Evolutionary conservation across 2,113 vertebrate species (phyloP).

Genomic region (Macquaria australasica): DNA sequence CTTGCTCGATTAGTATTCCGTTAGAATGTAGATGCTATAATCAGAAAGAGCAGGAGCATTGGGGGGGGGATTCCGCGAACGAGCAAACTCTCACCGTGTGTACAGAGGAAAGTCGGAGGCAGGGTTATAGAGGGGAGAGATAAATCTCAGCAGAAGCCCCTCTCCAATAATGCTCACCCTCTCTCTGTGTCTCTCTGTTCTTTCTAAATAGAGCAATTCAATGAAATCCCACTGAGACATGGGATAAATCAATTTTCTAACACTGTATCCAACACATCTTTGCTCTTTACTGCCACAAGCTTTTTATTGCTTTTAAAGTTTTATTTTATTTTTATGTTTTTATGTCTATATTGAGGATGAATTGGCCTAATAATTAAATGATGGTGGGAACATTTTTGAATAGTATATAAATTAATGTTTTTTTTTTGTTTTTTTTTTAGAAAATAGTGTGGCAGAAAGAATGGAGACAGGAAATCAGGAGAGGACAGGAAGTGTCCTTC

Average conservation of each 20-base stretch:
- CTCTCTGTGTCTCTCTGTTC: slow-evolving; percentile 38
- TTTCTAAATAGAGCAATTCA: slow-evolving; percentile 67
- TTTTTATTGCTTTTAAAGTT: slow-evolving; percentile 54
- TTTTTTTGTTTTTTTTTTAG: neutral
- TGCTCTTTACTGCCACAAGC: slow-evolving; percentile 34
- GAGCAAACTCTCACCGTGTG: slow-evolving; percentile 10
- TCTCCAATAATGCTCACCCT: slow-evolving; percentile 41
- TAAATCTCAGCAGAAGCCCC: slow-evolving; percentile 44
- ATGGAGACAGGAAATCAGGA: slow-evolving; percentile 14
- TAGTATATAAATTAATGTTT: neutral
- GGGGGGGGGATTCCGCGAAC: slow-evolving; percentile 15
- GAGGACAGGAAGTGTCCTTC: slow-evolving; percentile 20
- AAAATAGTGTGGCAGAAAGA: neutral
- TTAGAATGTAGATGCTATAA: slow-evolving; percentile 54
- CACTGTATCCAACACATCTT: slow-evolving; percentile 40
- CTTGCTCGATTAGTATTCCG: slow-evolving; percentile 77
- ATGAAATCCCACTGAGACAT: slow-evolving; percentile 63
- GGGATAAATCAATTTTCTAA: slow-evolving; percentile 65
- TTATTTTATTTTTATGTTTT: neutral
- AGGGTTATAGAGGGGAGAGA: slow-evolving; percentile 25
- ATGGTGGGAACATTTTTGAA: slow-evolving; percentile 17
- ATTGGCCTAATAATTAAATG: slow-evolving; percentile 50
- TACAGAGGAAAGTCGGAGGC: slow-evolving; percentile 41
- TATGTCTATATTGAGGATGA: slow-evolving; percentile 10
- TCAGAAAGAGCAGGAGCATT: slow-evolving; percentile 37